Percentiles rank a stretch among this genome's conserved stretches.
Evolutionary conservation across 2,888 invertebrate species (phyloP).

Genomic region (Atherix ibis): DNA sequence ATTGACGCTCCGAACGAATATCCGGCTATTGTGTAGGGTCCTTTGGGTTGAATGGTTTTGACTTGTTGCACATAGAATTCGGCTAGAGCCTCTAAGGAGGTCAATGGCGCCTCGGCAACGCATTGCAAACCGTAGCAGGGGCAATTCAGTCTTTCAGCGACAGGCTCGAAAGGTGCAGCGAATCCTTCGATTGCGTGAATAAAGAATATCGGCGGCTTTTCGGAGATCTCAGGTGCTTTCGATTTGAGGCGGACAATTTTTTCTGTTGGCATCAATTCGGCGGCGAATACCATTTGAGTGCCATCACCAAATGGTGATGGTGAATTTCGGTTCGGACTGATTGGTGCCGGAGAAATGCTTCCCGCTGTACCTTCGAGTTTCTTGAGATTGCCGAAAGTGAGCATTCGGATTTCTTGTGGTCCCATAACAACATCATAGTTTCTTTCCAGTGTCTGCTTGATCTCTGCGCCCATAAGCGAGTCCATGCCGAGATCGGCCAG

Average conservation of each 20-base stretch:
- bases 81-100: slow-evolving; percentile 56
- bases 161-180: slow-evolving; percentile 47
- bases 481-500: slow-evolving; percentile 95
- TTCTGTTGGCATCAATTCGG: slow-evolving; percentile 60
- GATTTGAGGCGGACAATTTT: slow-evolving; percentile 51
- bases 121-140: slow-evolving; percentile 86
- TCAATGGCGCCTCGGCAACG: slow-evolving; percentile 55
- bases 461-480: slow-evolving; percentile 97
- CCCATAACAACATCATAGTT: slow-evolving; percentile 81
- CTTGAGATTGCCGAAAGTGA: slow-evolving; percentile 62
- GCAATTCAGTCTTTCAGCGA: slow-evolving; percentile 56
- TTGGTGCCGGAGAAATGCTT: slow-evolving; percentile 15
- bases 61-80: slow-evolving; percentile 55
- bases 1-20: slow-evolving; percentile 94
- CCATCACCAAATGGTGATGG: slow-evolving; percentile 29
- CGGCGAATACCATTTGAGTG: slow-evolving; percentile 39
- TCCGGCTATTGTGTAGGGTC: slow-evolving; percentile 80
- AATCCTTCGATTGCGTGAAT: slow-evolving; percentile 83
- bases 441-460: slow-evolving; percentile 87
- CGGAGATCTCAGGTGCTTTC: slow-evolving; percentile 31
- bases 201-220: slow-evolving; percentile 43
- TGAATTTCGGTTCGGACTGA: slow-evolving; percentile 15
- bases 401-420: slow-evolving; percentile 75
- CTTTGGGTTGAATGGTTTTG: slow-evolving; percentile 55
- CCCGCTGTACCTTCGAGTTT: slow-evolving; percentile 30